Evolutionary conservation across 2,888 invertebrate genomes (phyloP), one percentile per base, ranked within the genome.

Genomic region (Apantesis nais): DNA sequence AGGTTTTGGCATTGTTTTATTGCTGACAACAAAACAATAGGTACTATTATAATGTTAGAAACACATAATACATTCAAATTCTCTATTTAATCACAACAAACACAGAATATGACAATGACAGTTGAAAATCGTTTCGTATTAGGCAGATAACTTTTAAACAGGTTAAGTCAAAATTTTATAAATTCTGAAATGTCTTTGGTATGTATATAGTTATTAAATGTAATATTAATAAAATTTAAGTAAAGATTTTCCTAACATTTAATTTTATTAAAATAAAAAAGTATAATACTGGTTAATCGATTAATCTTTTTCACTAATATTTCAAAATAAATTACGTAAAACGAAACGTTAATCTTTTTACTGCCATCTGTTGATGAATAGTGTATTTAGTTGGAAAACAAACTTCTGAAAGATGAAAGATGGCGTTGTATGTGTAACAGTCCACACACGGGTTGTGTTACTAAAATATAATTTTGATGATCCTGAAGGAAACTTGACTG

Each of bases 1-100:
- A 25, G 97, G 97, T 82, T 95, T 95, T 29, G 95, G 95, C 95
- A 95, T 95, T 48, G 39, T 72, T 12, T 61, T 61, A 44, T 61
- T 31, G 14, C 12, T 41, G 12, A 12, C 8, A 19, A 37, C 31
- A 4, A 37, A 3, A n/a, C n/a, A n/a, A n/a, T n/a, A n/a, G 12
- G 11, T 14, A 48, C 22, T 22, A 67, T 12, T 48, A 11, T 44
- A 19, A n/a, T 31, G 34, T 61, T 37, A 61, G 9, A 12, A 52
- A 25, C 55, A 41, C 63, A 66, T 48, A 37, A 16, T 14, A 31
- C 34, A 52, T 7, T 8, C n/a, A 37, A 64, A 31, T 29, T 12
- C 3, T 31, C 29, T 11, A 39, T 62, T n/a, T 16, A 9, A 64
- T 29, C 64, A 64, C 25, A 64, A 62, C 62, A 39, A n/a, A 62